These are phyloP conservation scores for Brachionichthys hirsutus DNA, from an alignment of 2,113 vertebrate species.

Conservation along the genomic window DNA sequence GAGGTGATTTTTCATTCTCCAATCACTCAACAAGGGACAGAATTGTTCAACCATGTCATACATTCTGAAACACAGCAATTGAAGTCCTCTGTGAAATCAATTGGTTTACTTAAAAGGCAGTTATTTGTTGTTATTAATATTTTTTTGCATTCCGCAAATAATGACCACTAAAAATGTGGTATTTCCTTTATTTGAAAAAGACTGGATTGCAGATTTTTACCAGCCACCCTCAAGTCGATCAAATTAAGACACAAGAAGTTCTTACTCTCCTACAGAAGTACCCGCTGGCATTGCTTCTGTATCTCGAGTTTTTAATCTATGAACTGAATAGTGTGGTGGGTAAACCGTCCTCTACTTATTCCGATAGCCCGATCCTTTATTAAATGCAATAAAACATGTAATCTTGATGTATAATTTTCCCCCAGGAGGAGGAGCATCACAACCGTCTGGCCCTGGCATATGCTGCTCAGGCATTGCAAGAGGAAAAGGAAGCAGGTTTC, in stretches of 20 bases:
- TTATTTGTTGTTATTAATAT: no score
- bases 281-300: conserved; percentile 51
- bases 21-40: conserved; percentile 62
- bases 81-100: conserved; percentile 1
- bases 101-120: neutral
- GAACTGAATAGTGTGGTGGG: conserved; percentile 64
- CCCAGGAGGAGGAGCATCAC: conserved; percentile 70
- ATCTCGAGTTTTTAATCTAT: conserved; percentile 71
- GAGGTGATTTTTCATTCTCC: conserved; percentile 45
- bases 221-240: conserved; percentile 40
- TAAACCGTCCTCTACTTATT: conserved; percentile 6
- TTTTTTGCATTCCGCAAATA: neutral
- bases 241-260: conserved; percentile 47
- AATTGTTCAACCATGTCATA: conserved; percentile 37
- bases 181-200: conserved; percentile 47
- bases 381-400: conserved; percentile 21
- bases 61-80: neutral
- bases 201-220: conserved; percentile 70
- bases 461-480: conserved; percentile 37
- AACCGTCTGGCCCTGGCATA: conserved; percentile 66
- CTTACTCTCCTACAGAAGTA: conserved; percentile 58
- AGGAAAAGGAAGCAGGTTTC: conserved; percentile 28
- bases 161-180: neutral
- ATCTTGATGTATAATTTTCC: conserved; percentile 21
- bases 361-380: conserved; percentile 20